These are phyloP conservation scores for Octonoba sinensis DNA, from an alignment of 2,888 invertebrate genomes.

Conservation along the genomic window DNA sequence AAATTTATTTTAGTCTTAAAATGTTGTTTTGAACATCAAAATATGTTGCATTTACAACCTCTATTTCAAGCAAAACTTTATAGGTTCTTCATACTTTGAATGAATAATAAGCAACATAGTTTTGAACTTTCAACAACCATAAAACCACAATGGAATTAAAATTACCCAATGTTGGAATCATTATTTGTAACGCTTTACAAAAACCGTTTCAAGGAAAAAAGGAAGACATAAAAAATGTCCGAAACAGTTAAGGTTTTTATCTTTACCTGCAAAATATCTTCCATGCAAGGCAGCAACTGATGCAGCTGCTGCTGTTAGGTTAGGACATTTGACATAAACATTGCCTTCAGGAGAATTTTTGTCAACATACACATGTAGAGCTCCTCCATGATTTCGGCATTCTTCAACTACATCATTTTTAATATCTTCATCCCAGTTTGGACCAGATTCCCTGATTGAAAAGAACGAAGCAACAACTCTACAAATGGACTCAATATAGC, in stretches of 20 bases:
- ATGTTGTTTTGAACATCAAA: too few species aligned
- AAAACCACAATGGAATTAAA: too few species aligned
- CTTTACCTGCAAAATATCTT: constrained; percentile 90
- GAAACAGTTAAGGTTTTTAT: too few species aligned
- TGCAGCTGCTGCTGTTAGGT: constrained; percentile 94
- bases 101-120: too few species aligned
- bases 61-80: too few species aligned
- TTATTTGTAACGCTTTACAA: background rate
- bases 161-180: background rate
- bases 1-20: too few species aligned
- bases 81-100: too few species aligned
- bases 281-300: constrained; percentile 97
- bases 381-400: constrained; percentile 97
- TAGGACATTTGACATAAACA: constrained; percentile 98
- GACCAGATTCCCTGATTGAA: constrained; percentile 78
- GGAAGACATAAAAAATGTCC: background rate
- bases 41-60: too few species aligned
- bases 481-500: background rate
- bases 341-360: constrained; percentile 94
- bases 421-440: constrained; percentile 92
- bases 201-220: background rate
- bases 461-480: background rate
- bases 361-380: constrained; percentile 94
- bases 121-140: too few species aligned
- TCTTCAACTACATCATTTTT: constrained; percentile 98